A percentile compares a stretch with the other conserved stretches of the same genome.
Conservation (phyloP, 2,113 vertebrate species). For the Ceyx margarethae region DNA sequence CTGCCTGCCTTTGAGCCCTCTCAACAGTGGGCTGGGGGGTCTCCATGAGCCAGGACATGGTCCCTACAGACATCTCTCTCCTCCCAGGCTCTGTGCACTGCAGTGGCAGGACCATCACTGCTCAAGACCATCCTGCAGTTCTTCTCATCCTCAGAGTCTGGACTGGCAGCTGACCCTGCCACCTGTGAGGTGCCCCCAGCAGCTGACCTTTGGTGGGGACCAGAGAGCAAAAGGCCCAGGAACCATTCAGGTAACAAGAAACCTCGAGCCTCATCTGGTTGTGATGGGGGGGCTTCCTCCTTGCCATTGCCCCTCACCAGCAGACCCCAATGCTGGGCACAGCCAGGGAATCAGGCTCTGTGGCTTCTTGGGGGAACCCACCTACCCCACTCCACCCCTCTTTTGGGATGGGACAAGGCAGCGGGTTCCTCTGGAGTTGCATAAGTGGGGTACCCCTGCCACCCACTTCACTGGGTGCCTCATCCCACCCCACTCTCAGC, state of each 20-base stretch:
- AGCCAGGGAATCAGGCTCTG: rapidly evolving
- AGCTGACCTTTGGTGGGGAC: background rate
- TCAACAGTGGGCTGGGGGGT: rapidly evolving
- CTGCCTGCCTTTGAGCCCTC: background rate
- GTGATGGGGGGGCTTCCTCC: background rate
- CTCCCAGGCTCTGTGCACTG: conserved; percentile 82
- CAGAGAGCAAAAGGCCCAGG: background rate
- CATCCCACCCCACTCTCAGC: rapidly evolving
- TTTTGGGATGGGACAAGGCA: background rate
- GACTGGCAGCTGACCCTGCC: background rate
- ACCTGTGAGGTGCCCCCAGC: background rate
- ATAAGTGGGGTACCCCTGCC: background rate
- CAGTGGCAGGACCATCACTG: conserved; percentile 86
- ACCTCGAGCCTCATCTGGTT: background rate
- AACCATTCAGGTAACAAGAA: background rate
- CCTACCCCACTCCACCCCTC: background rate
- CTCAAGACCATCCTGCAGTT: conserved; percentile 90
- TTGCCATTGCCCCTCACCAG: background rate
- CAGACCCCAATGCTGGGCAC: rapidly evolving
- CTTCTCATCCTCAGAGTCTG: conserved; percentile 80
- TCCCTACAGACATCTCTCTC: background rate
- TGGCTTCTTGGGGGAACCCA: rapidly evolving
- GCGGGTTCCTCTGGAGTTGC: rapidly evolving
- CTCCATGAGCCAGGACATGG: rapidly evolving
- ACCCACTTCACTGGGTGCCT: rapidly evolving